Evolutionary conservation across 2,797 vertebrate genomes (phyloP).

Genomic region (Sandelia bainsii): DNA sequence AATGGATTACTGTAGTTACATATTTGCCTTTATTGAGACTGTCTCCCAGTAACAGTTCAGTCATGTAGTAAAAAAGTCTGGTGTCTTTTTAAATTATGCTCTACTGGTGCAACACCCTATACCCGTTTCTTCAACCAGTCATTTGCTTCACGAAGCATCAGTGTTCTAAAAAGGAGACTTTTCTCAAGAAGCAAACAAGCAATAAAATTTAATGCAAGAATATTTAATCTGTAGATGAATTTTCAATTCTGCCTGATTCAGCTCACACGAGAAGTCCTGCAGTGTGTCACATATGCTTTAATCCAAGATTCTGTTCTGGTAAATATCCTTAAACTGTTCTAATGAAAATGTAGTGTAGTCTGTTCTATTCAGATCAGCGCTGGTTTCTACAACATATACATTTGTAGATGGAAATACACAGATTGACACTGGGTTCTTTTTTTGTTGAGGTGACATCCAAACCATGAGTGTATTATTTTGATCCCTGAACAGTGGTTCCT

Average conservation of each 20-base stretch:
- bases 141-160: background rate
- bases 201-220: background rate
- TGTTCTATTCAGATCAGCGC: constrained; percentile 1
- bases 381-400: constrained; percentile 33
- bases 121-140: background rate
- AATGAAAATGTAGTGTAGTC: constrained; percentile 5
- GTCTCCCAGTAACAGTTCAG: background rate
- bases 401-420: constrained; percentile 28
- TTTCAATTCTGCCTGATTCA: background rate
- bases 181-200: background rate
- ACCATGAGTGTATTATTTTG: constrained; percentile 51
- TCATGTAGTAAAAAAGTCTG: background rate
- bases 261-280: background rate
- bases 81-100: background rate
- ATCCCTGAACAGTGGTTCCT: constrained; percentile 61
- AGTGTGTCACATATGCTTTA: background rate
- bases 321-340: background rate
- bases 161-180: background rate
- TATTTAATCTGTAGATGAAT: background rate
- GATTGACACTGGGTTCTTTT: background rate
- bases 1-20: constrained; percentile 9
- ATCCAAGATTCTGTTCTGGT: background rate
- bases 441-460: constrained; percentile 32
- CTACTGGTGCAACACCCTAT: background rate
- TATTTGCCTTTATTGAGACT: constrained; percentile 3